Conservation (phyloP, 2,113 vertebrate genomes). For the Stomatorhinus ivindoensis region DNA sequence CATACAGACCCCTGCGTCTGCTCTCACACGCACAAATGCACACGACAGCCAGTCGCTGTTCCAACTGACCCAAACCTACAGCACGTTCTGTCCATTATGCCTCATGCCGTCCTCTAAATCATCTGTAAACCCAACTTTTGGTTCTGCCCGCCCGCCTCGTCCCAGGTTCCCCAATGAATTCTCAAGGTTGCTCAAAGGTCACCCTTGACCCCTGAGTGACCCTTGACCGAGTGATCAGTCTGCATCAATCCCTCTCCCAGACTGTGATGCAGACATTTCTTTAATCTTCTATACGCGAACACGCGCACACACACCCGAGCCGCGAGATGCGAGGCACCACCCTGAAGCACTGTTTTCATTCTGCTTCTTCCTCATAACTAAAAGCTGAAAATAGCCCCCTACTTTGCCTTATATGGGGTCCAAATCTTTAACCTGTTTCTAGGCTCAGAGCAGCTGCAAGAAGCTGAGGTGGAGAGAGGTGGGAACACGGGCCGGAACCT, state of each 20-base stretch:
- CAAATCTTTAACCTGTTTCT: neutral
- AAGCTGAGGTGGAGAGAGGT: neutral
- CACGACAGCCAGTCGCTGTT: neutral
- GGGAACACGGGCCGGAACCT: neutral
- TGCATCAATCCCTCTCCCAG: neutral
- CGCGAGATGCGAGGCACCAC: neutral
- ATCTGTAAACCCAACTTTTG: neutral
- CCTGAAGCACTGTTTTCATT: neutral
- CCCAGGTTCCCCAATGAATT: neutral
- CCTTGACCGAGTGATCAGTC: neutral
- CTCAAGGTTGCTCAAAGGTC: neutral
- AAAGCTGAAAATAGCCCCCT: neutral
- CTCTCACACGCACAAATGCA: neutral
- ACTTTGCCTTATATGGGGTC: neutral
- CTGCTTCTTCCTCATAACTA: neutral
- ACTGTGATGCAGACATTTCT: neutral
- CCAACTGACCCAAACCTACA: neutral
- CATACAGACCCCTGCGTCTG: neutral
- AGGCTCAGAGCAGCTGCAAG: neutral
- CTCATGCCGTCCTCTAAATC: neutral
- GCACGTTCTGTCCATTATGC: neutral
- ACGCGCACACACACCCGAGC: neutral
- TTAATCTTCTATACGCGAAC: neutral
- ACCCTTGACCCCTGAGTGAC: neutral
- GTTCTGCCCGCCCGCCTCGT: neutral